Percentiles rank a stretch among this genome's conserved stretches.
phyloP scores from a whole-genome alignment of 2,113 vertebrate species.

The Rhineura floridana region DNA sequence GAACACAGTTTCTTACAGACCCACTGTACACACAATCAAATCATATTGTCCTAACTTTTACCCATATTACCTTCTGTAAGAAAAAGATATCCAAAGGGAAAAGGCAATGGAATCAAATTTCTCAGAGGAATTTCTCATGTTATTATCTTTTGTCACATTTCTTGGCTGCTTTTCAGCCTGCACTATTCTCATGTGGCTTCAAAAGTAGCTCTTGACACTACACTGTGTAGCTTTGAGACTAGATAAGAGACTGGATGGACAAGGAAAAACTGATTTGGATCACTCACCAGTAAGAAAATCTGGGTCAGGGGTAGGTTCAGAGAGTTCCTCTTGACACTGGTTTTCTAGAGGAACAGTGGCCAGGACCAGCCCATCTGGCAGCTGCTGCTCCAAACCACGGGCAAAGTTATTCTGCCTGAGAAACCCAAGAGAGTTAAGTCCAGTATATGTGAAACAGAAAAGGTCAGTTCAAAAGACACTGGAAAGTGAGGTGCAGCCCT shows the following conservation, averaged over 20 bases:
- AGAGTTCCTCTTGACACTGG: slow-evolving; percentile 94
- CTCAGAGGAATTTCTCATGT: background rate
- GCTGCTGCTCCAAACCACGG: slow-evolving; percentile 94
- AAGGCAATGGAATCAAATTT: background rate
- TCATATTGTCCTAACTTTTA: background rate
- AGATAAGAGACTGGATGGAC: background rate
- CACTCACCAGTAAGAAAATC: slow-evolving; percentile 93
- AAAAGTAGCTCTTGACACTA: background rate
- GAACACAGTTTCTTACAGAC: background rate
- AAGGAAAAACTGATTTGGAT: rapidly evolving
- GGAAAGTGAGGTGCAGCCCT: background rate
- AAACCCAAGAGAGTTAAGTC: background rate
- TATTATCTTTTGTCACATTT: background rate
- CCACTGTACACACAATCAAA: background rate
- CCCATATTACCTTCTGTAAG: background rate
- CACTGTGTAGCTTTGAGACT: background rate
- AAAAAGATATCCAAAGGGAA: background rate
- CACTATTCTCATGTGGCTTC: background rate
- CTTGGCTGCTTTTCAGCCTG: background rate
- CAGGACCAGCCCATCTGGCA: slow-evolving; percentile 94
- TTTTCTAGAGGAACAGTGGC: slow-evolving; percentile 92
- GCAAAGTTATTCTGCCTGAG: slow-evolving; percentile 97
- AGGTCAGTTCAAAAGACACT: background rate
- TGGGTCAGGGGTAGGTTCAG: slow-evolving; percentile 90
- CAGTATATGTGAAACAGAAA: background rate